phyloP scores from a whole-genome alignment of 1,140 invertebrate genomes.

The Heliconius nattereri region DNA sequence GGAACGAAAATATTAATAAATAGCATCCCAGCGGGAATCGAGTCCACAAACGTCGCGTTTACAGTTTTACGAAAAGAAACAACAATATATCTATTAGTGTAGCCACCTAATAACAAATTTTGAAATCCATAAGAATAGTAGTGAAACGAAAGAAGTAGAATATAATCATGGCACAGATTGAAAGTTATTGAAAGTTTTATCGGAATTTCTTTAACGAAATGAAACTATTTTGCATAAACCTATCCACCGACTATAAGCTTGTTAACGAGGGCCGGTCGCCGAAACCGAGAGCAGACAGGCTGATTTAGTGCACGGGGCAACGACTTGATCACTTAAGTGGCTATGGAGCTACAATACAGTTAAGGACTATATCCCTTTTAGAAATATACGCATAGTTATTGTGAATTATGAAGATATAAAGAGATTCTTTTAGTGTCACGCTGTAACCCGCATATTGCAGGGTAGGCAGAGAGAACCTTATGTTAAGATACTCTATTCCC shows the following conservation, averaged over 20 bases:
- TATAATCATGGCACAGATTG: background rate
- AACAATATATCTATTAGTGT: no score
- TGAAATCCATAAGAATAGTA: background rate
- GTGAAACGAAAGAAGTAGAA: background rate
- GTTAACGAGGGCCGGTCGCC: constrained; percentile 36
- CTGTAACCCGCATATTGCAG: no score
- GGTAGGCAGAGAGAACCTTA: no score
- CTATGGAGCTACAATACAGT: constrained; percentile 23
- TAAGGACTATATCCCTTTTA: constrained; percentile 23
- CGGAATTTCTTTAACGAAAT: background rate
- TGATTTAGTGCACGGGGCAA: constrained; percentile 65
- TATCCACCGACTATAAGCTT: constrained; percentile 26
- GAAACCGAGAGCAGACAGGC: constrained; percentile 60
- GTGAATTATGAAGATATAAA: background rate
- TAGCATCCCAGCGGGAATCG: no score
- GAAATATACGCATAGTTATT: background rate
- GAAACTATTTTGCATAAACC: constrained; percentile 19
- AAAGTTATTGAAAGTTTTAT: background rate
- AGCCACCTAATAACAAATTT: background rate
- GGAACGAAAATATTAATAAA: no score
- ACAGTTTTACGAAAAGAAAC: no score
- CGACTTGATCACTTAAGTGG: constrained; percentile 41
- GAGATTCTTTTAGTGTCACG: no score
- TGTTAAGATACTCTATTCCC: no score
- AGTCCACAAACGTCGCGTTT: no score